Evolutionary conservation across 2,113 vertebrate genomes (phyloP), one percentile per base, ranked within the genome.

Genomic region (Cephalopholis sonnerati): DNA sequence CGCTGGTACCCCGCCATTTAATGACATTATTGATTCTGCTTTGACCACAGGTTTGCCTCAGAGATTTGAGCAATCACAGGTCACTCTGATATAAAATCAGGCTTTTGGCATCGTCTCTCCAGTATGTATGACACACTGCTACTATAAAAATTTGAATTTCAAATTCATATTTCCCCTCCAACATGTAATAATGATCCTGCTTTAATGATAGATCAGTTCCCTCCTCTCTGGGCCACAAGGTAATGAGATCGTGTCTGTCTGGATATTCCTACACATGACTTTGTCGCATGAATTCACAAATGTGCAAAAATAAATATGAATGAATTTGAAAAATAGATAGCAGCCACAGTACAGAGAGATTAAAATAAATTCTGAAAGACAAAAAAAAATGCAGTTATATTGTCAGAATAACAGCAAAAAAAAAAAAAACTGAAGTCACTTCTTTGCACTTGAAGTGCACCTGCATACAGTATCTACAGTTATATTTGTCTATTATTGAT

Each of bases 401-500:
- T 55, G 29, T 58, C n/a, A 29, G 39, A 32, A 24, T 64, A 54
- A 65, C 22, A 51, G 50, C 36, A 36, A 36, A 3, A 3, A 36
- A 36, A 36, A 36, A 36, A 36, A 7, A 36, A 41, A 41, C 46
- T 55, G 4, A 74, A 66, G 24, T 39, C 36, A 32, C 25, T 72
- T 67, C 29, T 55, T 22, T 7, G 7, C 10, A 77, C 44, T 36
- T 46, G 16, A 22, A 70, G 6, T 39, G 20, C 57, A 36, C 8
- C 50, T 25, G 9, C 76, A 64, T 44, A 50, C 46, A 71, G 55
- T 9, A 72, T 75, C 67, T 62, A 8, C 44, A 27, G 72, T 70
- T 55, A 62, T 67, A 64, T 76, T 66, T 74, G 65, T 80, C 11
- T 48, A 84, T 73, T 78, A 88, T 79, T 77, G 39, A 86, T 86